phyloP scores from a whole-genome alignment of 37 sponge, comb jelly and placozoan genomes.

The Beroe ovata region DNA sequence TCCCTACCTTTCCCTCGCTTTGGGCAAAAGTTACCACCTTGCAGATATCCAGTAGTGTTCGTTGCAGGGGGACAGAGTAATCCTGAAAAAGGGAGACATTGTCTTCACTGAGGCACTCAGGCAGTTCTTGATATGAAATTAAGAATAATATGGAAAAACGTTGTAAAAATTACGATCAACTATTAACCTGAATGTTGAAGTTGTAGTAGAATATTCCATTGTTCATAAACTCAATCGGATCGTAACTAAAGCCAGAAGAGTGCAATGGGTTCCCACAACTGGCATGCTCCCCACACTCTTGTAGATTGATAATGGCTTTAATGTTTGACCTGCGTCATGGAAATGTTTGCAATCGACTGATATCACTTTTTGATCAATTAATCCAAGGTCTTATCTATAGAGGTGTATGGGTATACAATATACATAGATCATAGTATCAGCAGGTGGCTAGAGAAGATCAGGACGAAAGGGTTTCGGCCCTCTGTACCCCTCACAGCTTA shows the following conservation, averaged over 20 bases:
- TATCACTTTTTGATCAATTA: too few relatives aligned
- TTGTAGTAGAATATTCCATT: conserved; percentile 68
- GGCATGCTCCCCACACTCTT: conserved; percentile 85
- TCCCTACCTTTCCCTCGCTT: conserved; percentile 72
- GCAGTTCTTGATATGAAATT: background rate
- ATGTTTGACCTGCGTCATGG: conserved; percentile 85
- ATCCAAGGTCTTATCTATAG: too few relatives aligned
- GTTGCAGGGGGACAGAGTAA: conserved; percentile 77
- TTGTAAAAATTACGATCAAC: too few relatives aligned
- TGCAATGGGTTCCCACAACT: conserved; percentile 89
- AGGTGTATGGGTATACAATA: too few relatives aligned
- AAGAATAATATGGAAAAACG: background rate
- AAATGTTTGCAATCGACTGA: too few relatives aligned
- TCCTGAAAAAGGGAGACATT: conserved; percentile 68
- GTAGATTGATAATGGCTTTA: conserved; percentile 85
- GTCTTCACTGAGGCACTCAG: too few relatives aligned
- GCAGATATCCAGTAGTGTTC: conserved; percentile 82
- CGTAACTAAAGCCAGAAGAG: conserved; percentile 86
- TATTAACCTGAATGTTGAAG: conserved; percentile 59
- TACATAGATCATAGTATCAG: too few relatives aligned
- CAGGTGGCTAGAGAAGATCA: too few relatives aligned
- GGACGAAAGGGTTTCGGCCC: too few relatives aligned
- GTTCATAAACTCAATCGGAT: conserved; percentile 87
- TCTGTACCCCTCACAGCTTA: too few relatives aligned
- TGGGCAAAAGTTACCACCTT: conserved; percentile 91